Conservation (phyloP, 2,888 invertebrate species). For the Hirtodrosophila cameraria region DNA sequence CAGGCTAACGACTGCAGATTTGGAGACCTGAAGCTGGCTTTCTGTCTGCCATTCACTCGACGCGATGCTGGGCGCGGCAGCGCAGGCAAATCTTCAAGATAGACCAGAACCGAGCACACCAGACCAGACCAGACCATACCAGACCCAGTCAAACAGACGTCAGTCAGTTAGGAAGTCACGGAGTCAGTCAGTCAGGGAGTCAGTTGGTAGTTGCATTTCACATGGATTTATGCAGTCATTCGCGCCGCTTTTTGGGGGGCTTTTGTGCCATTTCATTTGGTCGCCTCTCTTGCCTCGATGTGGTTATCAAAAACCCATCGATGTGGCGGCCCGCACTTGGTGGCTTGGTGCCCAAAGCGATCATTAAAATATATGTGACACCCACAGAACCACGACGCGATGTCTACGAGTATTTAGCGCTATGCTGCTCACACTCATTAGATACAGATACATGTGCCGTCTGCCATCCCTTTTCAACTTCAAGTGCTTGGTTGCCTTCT, state of each 20-base stretch:
- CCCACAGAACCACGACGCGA: constrained; percentile 63
- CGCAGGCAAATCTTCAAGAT: constrained; percentile 47
- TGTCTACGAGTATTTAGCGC: constrained; percentile 13
- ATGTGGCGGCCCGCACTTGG: constrained; percentile 47
- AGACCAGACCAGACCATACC: too few species aligned
- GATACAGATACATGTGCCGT: constrained; percentile 17
- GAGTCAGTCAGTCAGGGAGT: constrained; percentile 31
- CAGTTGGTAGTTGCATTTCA: constrained; percentile 64
- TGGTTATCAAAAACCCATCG: constrained; percentile 62
- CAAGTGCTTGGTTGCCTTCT: constrained; percentile 30
- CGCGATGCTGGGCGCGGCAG: constrained; percentile 15
- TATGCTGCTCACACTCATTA: constrained; percentile 23
- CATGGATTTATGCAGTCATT: constrained; percentile 79
- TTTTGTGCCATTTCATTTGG: constrained; percentile 66
- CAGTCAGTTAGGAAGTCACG: constrained; percentile 29
- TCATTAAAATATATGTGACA: constrained; percentile 78
- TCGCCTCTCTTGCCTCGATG: constrained; percentile 14
- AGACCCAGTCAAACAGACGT: constrained; percentile 12
- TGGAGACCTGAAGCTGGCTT: constrained; percentile 7
- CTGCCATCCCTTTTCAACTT: constrained; percentile 26
- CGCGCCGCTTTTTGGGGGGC: constrained; percentile 59
- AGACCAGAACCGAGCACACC: too few species aligned
- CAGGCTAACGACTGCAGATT: constrained; percentile 59
- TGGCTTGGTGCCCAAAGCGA: constrained; percentile 18
- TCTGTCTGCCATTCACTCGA: constrained; percentile 37